phyloP scores from a whole-genome alignment of 2,888 invertebrate genomes.

The Lagria hirta region DNA sequence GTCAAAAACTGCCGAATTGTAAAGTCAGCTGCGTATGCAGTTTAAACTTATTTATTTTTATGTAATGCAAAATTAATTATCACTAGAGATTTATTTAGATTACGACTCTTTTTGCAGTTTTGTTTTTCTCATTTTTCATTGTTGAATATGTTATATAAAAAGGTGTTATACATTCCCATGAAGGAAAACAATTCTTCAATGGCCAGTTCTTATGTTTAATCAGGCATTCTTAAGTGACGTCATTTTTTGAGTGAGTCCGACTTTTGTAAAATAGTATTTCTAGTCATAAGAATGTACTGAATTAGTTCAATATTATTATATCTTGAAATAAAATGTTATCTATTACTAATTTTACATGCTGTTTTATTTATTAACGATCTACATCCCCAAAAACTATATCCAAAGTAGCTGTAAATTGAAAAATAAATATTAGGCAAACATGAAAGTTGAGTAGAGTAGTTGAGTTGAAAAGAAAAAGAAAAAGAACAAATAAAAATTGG shows the following conservation, averaged over 20 bases:
- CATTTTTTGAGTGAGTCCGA: constrained; percentile 25
- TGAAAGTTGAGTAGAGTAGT: no score
- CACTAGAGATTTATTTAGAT: constrained; percentile 9
- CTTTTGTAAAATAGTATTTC: constrained; percentile 47
- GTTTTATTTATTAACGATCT: constrained; percentile 67
- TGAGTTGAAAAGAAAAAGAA: no score
- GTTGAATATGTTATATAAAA: constrained; percentile 8
- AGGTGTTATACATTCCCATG: constrained; percentile 35
- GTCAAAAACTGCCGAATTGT: constrained; percentile 37
- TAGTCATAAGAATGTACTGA: constrained; percentile 54
- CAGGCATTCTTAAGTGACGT: constrained; percentile 31
- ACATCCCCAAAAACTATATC: constrained; percentile 94
- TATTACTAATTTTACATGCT: constrained; percentile 31
- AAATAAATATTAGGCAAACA: no score
- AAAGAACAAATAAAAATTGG: no score
- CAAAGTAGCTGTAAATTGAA: constrained; percentile 59
- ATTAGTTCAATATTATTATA: constrained; percentile 45
- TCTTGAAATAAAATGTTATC: constrained; percentile 47
- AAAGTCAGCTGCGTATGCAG: constrained; percentile 41
- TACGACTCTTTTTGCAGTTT: constrained; percentile 2
- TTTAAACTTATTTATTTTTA: constrained; percentile 42
- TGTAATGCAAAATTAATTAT: constrained; percentile 14
- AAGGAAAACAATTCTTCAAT: constrained; percentile 24
- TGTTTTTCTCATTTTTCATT: constrained; percentile 5
- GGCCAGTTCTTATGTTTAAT: constrained; percentile 34